Conservation (phyloP, 2,888 invertebrate genomes). For the Lissocephala sabroskyi region DNA sequence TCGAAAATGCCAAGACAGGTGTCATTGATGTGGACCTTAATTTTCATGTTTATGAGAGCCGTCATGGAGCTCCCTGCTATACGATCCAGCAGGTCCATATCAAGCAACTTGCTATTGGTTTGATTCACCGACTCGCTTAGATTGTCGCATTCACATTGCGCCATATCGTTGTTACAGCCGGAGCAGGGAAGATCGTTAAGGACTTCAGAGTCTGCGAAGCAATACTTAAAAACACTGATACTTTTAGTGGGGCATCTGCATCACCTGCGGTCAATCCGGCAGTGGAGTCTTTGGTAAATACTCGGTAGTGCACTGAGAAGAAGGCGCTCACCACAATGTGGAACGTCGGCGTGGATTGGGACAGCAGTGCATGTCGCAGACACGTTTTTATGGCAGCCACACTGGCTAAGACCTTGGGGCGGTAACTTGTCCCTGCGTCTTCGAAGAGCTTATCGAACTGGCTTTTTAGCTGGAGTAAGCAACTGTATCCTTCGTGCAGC, state of each 20-base stretch:
- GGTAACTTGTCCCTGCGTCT: slow-evolving; percentile 4
- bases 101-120: slow-evolving; percentile 84
- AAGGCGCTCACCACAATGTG: slow-evolving; percentile 81
- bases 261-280: slow-evolving; percentile 42
- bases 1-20: slow-evolving; percentile 91
- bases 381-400: slow-evolving; percentile 73
- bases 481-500: slow-evolving; percentile 55
- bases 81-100: slow-evolving; percentile 85
- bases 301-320: slow-evolving; percentile 84
- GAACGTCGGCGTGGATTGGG: slow-evolving; percentile 81
- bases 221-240: not conserved
- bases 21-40: slow-evolving; percentile 87
- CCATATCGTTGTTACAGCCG: slow-evolving; percentile 80
- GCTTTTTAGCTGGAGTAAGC: slow-evolving; percentile 42
- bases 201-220: slow-evolving; percentile 38
- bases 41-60: slow-evolving; percentile 85
- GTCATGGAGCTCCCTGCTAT: slow-evolving; percentile 89
- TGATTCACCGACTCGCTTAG: slow-evolving; percentile 79
- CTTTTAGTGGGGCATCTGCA: no score
- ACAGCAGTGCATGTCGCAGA: slow-evolving; percentile 73
- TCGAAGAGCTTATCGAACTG: slow-evolving; percentile 30
- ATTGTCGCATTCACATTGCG: slow-evolving; percentile 76
- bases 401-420: slow-evolving; percentile 77
- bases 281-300: slow-evolving; percentile 76
- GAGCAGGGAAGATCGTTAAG: slow-evolving; percentile 76